phyloP scores from a whole-genome alignment of 2,113 vertebrate species.

The Todiramphus saurophagus region DNA sequence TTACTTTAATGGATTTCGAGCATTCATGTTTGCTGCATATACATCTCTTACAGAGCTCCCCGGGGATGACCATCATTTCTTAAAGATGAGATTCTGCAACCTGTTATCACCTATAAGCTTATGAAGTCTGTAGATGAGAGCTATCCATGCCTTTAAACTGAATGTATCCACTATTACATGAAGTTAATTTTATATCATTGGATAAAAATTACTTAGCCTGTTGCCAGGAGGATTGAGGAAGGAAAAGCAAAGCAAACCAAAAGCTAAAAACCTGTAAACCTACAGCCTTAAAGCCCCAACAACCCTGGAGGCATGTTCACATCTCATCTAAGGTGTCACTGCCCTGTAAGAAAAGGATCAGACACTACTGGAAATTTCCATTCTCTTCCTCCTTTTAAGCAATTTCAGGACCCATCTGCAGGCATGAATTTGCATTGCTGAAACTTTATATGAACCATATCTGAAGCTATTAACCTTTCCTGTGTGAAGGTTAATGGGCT shows the following conservation, averaged over 20 bases:
- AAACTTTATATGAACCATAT: not conserved
- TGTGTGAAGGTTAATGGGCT: not conserved
- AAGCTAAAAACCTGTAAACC: not conserved
- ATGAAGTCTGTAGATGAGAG: not conserved
- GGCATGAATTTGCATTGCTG: not conserved
- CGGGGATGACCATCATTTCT: not conserved
- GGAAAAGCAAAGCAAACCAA: not conserved
- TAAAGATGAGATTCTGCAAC: not conserved
- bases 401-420: not conserved
- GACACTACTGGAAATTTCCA: not conserved
- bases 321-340: not conserved
- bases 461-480: not conserved
- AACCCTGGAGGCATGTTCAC: not conserved
- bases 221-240: not conserved
- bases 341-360: not conserved
- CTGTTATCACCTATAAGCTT: not conserved
- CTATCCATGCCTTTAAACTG: not conserved
- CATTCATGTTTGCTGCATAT: not conserved
- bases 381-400: not conserved
- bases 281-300: not conserved
- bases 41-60: not conserved
- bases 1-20: not conserved
- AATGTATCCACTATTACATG: fast-evolving
- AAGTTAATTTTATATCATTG: not conserved
- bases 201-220: not conserved